Base-by-base conservation (phyloP, 2,888 invertebrate species). In the Agonopterix heracliana region DNA sequence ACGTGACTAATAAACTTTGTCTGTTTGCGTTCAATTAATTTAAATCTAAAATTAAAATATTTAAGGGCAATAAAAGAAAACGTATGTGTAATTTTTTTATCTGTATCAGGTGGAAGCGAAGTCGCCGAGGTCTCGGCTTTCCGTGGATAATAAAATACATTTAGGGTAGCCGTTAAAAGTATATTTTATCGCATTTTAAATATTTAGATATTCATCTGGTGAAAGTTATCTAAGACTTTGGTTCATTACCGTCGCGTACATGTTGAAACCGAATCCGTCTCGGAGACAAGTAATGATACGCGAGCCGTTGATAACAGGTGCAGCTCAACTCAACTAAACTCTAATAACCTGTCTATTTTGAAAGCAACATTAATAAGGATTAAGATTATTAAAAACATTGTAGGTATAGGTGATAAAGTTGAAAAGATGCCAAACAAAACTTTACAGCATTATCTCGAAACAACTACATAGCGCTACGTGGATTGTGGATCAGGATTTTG, bases 161-260 rank as follows among this genome's bases (percentile, higher is more conserved):
- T 71, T 66, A 68, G 78, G 73, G 72, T 76, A 72, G 70, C 64
- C 86, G 79, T 88, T 86, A 87, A 87, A 81, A 82, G 70, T 76
- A 81, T 85, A 83, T 80, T 86, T 87, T 86, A 87, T 87, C 78
- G 78, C 67, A 67, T 84, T 87, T 86, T 81, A 84, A 84, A 85
- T 83, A 85, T 81, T 81, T 78, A 83, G 84, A 87, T 86, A 84
- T 72, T 75, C 71, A 86, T 87, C 84, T 79, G 75, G 83, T 71
- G 86, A 86, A 85, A 87, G 85, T 83, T 75, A 78, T 74, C 71
- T 78, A 74, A 69, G 71, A 78, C 79, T 26, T 79, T 69, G 65
- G 78, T 79, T 82, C 79, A 77, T 86, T 83, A 85, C 75, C 59
- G 63, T 55, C 53, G 58, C 56, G 56, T 56, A 48, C 46, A 42